Evolutionary conservation across 2,888 invertebrate species (phyloP).

Genomic region (Xiphydria camelus): DNA sequence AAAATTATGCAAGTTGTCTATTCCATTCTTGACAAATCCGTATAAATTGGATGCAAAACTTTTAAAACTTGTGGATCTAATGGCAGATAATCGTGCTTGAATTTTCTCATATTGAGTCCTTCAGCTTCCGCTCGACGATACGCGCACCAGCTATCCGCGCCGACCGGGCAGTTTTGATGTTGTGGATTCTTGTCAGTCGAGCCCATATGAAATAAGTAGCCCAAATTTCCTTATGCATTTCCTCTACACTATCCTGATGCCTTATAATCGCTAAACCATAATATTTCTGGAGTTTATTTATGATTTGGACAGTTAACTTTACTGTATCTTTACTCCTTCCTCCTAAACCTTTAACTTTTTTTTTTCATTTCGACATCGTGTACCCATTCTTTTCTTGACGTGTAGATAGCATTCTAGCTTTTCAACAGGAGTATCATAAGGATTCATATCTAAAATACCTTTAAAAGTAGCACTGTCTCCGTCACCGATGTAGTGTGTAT

Average conservation of each 20-base stretch:
- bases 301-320: slow-evolving; percentile 14
- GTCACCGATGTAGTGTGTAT: slow-evolving; percentile 26
- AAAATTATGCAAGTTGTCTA: no score
- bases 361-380: slow-evolving; percentile 15
- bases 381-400: slow-evolving; percentile 13
- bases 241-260: slow-evolving; percentile 18
- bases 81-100: no score
- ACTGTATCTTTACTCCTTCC: slow-evolving; percentile 14
- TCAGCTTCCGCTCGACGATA: no score
- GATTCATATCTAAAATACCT: slow-evolving; percentile 11
- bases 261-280: slow-evolving; percentile 16
- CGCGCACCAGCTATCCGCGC: no score
- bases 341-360: no score
- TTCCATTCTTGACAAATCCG: no score
- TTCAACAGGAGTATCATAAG: slow-evolving; percentile 16
- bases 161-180: no score
- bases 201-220: slow-evolving; percentile 22
- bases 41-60: no score
- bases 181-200: no score
- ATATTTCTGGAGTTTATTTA: slow-evolving; percentile 19
- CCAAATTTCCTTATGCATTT: slow-evolving; percentile 26
- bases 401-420: slow-evolving; percentile 13
- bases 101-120: no score
- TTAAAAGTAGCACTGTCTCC: slow-evolving; percentile 27
- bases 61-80: no score